Conservation (phyloP, 2,113 vertebrate genomes). For the Hucho hucho region DNA sequence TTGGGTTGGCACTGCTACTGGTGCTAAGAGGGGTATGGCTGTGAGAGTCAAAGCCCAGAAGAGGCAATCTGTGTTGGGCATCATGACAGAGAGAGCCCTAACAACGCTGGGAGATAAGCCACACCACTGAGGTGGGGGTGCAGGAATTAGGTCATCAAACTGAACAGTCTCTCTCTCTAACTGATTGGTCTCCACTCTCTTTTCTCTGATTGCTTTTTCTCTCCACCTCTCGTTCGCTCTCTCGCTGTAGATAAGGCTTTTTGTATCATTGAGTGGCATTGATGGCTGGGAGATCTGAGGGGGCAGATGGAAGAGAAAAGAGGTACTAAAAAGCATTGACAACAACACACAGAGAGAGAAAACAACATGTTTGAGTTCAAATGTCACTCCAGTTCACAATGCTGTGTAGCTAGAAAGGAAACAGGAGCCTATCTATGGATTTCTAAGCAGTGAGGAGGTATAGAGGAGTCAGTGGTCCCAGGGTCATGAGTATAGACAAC, state of each 20-base stretch:
- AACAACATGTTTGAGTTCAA: not conserved
- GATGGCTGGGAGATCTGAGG: not conserved
- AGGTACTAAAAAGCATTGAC: not conserved
- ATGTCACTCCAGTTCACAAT: constrained; percentile 13
- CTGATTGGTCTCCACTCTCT: not conserved
- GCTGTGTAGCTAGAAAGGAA: not conserved
- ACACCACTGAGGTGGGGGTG: constrained; percentile 2
- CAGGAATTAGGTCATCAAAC: not conserved
- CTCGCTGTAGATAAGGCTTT: constrained; percentile 10
- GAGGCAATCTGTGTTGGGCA: not conserved
- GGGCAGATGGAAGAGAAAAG: not conserved
- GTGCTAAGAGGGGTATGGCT: constrained; percentile 42
- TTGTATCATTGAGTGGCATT: not conserved
- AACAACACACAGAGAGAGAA: too few species aligned
- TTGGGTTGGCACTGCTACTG: constrained; percentile 34
- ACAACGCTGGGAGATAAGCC: not conserved
- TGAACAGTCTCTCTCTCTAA: not conserved
- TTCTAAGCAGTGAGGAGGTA: not conserved
- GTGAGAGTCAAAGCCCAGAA: constrained; percentile 25
- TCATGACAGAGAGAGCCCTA: not conserved
- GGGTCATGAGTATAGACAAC: not conserved
- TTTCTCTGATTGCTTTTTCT: not conserved
- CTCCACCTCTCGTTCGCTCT: not conserved
- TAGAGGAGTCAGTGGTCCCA: constrained; percentile 7
- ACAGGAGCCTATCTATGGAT: constrained; percentile 4